Percentiles rank a stretch among this genome's conserved stretches.
These are phyloP conservation scores for Ondatra zibethicus DNA, from an alignment of 2,113 vertebrate genomes.

Conservation along the genomic window DNA sequence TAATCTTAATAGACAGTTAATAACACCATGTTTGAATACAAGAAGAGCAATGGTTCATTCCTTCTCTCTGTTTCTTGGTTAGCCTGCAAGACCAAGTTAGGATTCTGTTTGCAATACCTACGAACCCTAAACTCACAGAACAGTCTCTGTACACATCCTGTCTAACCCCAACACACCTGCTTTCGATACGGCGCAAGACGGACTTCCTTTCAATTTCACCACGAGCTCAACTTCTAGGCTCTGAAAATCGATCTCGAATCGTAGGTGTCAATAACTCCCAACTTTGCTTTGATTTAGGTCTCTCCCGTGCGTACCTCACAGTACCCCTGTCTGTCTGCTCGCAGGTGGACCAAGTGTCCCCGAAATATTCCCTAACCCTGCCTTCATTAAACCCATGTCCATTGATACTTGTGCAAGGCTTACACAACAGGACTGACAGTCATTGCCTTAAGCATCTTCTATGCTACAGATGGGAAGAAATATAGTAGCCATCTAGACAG, in stretches of 20 bases:
- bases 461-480: neutral
- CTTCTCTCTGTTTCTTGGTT: neutral
- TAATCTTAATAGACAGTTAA: neutral
- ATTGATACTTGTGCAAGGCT: neutral
- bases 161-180: neutral
- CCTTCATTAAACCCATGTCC: neutral
- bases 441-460: neutral
- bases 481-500: neutral
- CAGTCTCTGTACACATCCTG: neutral
- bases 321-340: neutral
- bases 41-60: neutral
- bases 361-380: neutral
- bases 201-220: neutral
- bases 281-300: neutral
- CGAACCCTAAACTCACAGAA: slow-evolving; percentile 7
- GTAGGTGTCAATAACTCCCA: neutral
- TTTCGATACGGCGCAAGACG: neutral
- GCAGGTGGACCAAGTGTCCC: neutral
- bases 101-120: neutral
- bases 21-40: neutral
- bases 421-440: neutral
- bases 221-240: neutral
- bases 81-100: neutral
- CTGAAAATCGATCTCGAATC: neutral
- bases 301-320: neutral